Conservation (phyloP, 2,888 invertebrate genomes). For the Drosophila neutralis region DNA sequence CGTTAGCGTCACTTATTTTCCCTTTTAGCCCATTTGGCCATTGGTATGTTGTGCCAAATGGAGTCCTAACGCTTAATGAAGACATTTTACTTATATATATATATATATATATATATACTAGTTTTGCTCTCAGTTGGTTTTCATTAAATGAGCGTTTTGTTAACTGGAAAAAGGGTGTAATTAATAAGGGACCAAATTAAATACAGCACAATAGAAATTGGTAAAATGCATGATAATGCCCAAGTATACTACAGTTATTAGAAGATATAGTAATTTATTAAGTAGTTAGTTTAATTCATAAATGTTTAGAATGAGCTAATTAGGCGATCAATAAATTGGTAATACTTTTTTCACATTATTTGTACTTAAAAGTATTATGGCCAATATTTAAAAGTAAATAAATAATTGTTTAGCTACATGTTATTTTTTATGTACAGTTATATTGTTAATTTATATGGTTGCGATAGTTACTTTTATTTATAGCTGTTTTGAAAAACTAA, state of each 20-base stretch:
- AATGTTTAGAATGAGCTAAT: neutral
- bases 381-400: neutral
- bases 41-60: conserved; percentile 45
- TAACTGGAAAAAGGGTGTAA: conserved; percentile 49
- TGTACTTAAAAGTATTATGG: neutral
- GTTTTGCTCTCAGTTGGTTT: conserved; percentile 32
- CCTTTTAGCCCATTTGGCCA: neutral
- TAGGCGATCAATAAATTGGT: neutral
- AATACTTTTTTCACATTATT: neutral
- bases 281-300: neutral
- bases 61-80: conserved; percentile 57
- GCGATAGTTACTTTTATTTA: neutral
- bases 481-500: neutral
- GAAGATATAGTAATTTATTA: neutral
- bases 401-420: neutral
- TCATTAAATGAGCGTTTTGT: conserved; percentile 43
- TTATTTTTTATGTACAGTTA: neutral
- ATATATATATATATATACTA: conserved; percentile 4
- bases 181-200: conserved; percentile 47
- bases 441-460: neutral
- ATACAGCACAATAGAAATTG: conserved; percentile 34
- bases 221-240: conserved; percentile 12
- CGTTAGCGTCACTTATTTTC: neutral
- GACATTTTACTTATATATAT: conserved; percentile 37
- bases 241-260: neutral